These are phyloP conservation scores for Gerris buenoi DNA, from an alignment of 1,140 invertebrate species.

Conservation along the genomic window DNA sequence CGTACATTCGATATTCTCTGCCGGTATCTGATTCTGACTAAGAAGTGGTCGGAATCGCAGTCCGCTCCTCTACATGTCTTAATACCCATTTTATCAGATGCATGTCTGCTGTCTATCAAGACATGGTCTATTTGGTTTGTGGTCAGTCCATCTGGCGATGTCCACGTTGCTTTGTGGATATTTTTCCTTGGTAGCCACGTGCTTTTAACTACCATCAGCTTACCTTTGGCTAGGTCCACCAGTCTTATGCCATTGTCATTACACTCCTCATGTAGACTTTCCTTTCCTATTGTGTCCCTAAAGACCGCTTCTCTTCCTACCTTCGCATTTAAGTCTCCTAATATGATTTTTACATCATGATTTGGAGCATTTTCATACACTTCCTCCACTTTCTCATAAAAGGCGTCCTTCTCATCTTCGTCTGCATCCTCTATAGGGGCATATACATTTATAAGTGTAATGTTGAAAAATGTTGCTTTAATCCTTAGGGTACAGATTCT, in stretches of 20 bases:
- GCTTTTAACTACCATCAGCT: conserved; percentile 18
- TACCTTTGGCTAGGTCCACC: conserved; percentile 15
- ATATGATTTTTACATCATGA: no score
- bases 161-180: conserved; percentile 19
- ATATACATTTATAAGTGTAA: conserved; percentile 9
- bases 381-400: no score
- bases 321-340: no score
- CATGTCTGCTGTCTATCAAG: conserved; percentile 11
- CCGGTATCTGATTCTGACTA: not conserved
- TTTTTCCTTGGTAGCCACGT: conserved; percentile 16
- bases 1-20: not conserved
- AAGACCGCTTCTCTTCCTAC: conserved; percentile 6
- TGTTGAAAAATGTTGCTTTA: conserved; percentile 11
- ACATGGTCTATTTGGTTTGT: conserved; percentile 20
- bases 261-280: conserved; percentile 22
- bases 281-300: conserved; percentile 6
- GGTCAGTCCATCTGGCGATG: conserved; percentile 14
- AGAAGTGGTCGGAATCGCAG: not conserved
- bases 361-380: no score
- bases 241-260: conserved; percentile 19
- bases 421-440: conserved; percentile 13
- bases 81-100: not conserved
- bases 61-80: not conserved
- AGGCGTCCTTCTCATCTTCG: no score
- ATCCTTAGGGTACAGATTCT: no score